These are phyloP conservation scores for Pseudochirops corinnae DNA, from an alignment of 2,797 vertebrate genomes.

Conservation along the genomic window DNA sequence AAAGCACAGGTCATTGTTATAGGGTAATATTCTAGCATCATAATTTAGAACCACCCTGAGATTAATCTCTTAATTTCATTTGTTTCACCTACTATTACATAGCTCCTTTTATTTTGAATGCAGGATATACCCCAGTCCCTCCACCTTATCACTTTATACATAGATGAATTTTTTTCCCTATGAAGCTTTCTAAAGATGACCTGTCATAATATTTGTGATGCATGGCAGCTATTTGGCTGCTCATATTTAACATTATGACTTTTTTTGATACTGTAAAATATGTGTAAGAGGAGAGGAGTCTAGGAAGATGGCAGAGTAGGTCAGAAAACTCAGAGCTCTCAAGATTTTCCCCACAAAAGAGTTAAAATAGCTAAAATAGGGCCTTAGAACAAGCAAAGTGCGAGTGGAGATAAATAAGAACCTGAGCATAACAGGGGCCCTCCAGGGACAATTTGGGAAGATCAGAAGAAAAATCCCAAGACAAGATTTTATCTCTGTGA, in stretches of 20 bases:
- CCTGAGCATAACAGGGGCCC: too few relatives aligned
- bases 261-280: neutral
- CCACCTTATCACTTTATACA: neutral
- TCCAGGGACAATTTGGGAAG: too few relatives aligned
- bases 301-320: too few relatives aligned
- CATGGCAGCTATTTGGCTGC: constrained; percentile 5
- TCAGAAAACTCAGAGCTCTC: too few relatives aligned
- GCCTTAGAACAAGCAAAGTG: too few relatives aligned
- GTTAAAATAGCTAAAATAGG: too few relatives aligned
- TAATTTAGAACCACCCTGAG: neutral
- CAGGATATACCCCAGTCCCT: neutral
- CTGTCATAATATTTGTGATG: constrained; percentile 32
- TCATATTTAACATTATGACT: constrained; percentile 24
- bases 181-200: neutral
- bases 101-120: neutral
- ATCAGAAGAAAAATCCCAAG: too few relatives aligned
- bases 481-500: too few relatives aligned
- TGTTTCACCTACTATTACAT: neutral
- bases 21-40: neutral
- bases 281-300: too few relatives aligned
- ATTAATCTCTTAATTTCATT: neutral
- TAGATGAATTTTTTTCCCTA: neutral
- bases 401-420: too few relatives aligned
- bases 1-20: neutral
- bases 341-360: too few relatives aligned